Evolutionary conservation across 2,888 invertebrate species (phyloP).

Genomic region (Caenorhabditis virilis): DNA sequence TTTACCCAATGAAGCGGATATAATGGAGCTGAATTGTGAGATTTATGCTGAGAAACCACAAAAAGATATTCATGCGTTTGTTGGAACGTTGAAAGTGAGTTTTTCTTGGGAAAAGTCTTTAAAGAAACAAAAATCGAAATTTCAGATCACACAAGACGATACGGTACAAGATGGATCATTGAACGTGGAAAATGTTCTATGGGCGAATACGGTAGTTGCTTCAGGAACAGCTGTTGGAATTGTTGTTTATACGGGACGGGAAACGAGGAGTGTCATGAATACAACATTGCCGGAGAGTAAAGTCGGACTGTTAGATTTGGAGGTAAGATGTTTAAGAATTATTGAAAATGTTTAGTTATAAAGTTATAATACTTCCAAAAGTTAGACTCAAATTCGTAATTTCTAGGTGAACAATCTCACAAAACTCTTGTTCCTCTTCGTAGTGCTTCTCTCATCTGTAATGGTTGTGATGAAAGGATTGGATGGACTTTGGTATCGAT

Average conservation of each 20-base stretch:
- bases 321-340: no score
- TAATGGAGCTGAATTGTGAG: constrained; percentile 79
- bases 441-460: constrained; percentile 85
- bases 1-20: constrained; percentile 79
- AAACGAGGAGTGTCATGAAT: constrained; percentile 98
- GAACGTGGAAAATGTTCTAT: constrained; percentile 92
- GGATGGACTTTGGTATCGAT: constrained; percentile 73
- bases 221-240: constrained; percentile 78
- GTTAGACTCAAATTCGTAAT: no score
- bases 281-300: constrained; percentile 93
- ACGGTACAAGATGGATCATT: constrained; percentile 79
- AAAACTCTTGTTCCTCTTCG: constrained; percentile 89
- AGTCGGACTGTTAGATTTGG: constrained; percentile 90
- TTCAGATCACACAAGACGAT: constrained; percentile 47
- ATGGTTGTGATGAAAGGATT: constrained; percentile 87
- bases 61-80: constrained; percentile 94
- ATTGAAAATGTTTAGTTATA: constrained; percentile 75
- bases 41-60: constrained; percentile 96
- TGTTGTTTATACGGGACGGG: constrained; percentile 86
- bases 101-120: constrained; percentile 4
- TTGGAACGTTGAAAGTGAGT: constrained; percentile 78
- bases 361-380: background rate
- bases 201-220: constrained; percentile 98
- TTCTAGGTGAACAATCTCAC: constrained; percentile 92
- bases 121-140: background rate